Percentiles rank a stretch among this genome's conserved stretches.
Conservation (phyloP, 2,797 vertebrate species). For the Anabacerthia variegaticeps region DNA sequence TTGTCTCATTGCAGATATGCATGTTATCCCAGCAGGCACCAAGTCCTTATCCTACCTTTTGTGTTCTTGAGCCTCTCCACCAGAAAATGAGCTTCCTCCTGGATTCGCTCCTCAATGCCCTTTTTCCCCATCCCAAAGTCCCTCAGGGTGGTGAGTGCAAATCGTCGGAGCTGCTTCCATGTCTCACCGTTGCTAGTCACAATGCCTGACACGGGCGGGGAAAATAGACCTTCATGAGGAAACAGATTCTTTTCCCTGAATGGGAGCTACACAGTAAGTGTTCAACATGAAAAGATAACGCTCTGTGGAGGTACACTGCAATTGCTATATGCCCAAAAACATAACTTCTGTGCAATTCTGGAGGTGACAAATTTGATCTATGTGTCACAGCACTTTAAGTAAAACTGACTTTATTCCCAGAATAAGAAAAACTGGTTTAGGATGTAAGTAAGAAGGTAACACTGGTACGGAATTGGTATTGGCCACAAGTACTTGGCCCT, state of each 20-base stretch:
- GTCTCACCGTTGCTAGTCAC: conserved; percentile 46
- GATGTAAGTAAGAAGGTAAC: background rate
- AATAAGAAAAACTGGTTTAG: background rate
- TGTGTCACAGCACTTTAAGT: background rate
- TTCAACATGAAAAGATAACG: background rate
- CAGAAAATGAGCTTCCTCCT: conserved; percentile 57
- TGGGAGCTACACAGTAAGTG: background rate
- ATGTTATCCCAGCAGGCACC: background rate
- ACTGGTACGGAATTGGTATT: background rate
- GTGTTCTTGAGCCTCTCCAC: conserved; percentile 44
- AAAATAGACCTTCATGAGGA: background rate
- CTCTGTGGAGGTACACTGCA: background rate
- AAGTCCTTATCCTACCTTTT: background rate
- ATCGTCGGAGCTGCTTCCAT: conserved; percentile 56
- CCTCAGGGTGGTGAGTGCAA: conserved; percentile 28
- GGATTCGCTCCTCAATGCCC: conserved; percentile 30
- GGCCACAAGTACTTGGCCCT: background rate
- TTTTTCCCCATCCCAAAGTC: conserved; percentile 68
- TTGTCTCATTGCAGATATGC: background rate
- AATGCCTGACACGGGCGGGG: conserved; percentile 10
- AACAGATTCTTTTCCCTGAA: background rate
- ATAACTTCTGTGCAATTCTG: background rate
- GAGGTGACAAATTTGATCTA: background rate
- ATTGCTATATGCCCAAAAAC: background rate
- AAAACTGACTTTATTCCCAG: background rate